These are phyloP conservation scores for Ochropleura leucogaster DNA, from an alignment of 2,888 invertebrate genomes.

Conservation along the genomic window DNA sequence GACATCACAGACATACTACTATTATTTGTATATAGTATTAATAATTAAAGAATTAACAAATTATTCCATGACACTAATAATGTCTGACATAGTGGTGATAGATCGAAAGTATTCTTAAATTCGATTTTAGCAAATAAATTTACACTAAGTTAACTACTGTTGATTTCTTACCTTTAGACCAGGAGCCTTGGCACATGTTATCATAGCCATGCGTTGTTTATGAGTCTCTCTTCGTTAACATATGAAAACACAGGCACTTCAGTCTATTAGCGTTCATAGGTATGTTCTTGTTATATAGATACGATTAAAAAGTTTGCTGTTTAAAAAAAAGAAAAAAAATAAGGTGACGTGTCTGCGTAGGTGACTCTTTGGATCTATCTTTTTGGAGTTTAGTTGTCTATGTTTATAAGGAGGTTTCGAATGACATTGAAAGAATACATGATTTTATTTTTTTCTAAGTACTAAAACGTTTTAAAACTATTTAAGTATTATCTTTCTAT, in stretches of 20 bases:
- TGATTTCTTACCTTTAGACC: conserved; percentile 78
- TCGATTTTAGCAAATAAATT: too few relatives aligned
- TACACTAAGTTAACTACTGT: too few relatives aligned
- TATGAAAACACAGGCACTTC: conserved; percentile 69
- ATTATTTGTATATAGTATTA: too few relatives aligned
- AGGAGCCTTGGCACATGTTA: conserved; percentile 80
- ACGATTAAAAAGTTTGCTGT: conserved; percentile 50
- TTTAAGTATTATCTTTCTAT: too few relatives aligned
- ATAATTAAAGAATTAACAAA: too few relatives aligned
- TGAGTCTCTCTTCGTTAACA: conserved; percentile 71
- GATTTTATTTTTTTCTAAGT: too few relatives aligned
- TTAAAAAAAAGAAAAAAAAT: conserved; percentile 6
- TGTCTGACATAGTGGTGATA: not conserved
- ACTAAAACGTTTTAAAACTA: too few relatives aligned
- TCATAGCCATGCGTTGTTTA: conserved; percentile 75
- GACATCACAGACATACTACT: too few relatives aligned
- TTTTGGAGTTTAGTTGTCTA: not conserved
- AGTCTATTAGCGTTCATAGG: conserved; percentile 65
- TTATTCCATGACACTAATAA: too few relatives aligned
- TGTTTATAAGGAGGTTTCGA: not conserved
- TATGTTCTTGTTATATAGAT: conserved; percentile 36
- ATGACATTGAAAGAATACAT: not conserved
- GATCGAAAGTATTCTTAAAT: too few relatives aligned
- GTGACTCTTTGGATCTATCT: not conserved
- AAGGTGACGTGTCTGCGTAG: conserved; percentile 24